Conservation (phyloP, 1,140 invertebrate genomes). For the Lepidurus couesii region DNA sequence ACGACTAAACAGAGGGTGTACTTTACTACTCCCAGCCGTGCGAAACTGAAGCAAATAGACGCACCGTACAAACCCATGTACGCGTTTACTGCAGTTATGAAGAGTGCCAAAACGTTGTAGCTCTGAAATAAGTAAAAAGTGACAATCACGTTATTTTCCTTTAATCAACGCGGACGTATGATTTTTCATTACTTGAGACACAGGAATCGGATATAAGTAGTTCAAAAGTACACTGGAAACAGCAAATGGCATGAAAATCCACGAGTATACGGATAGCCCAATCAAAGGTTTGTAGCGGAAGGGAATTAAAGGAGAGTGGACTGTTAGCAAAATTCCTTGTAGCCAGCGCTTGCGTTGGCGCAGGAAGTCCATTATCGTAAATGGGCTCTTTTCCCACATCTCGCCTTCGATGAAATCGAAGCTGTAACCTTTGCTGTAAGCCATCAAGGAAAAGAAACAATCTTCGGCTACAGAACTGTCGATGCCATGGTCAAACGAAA, state of each 20-base stretch:
- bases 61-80: slow-evolving; percentile 97
- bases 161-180: neutral
- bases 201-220: slow-evolving; percentile 77
- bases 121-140: slow-evolving; percentile 2
- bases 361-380: slow-evolving; percentile 88
- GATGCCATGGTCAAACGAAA: slow-evolving; percentile 90
- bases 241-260: slow-evolving; percentile 88
- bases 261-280: slow-evolving; percentile 85
- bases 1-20: slow-evolving; percentile 74
- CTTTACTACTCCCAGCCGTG: slow-evolving; percentile 71
- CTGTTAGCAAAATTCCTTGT: slow-evolving; percentile 83
- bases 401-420: slow-evolving; percentile 94
- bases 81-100: slow-evolving; percentile 77
- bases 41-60: slow-evolving; percentile 85
- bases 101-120: slow-evolving; percentile 22
- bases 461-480: slow-evolving; percentile 97
- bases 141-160: neutral
- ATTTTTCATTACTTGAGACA: slow-evolving; percentile 52
- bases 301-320: slow-evolving; percentile 82
- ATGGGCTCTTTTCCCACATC: slow-evolving; percentile 97
- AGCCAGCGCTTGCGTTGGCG: slow-evolving; percentile 95
- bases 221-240: slow-evolving; percentile 82
- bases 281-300: slow-evolving; percentile 64
- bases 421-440: slow-evolving; percentile 72
- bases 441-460: slow-evolving; percentile 93